Evolutionary conservation across 2,888 invertebrate genomes (phyloP), one percentile per base, ranked within the genome.

Genomic region (Agrilus cyanescens): DNA sequence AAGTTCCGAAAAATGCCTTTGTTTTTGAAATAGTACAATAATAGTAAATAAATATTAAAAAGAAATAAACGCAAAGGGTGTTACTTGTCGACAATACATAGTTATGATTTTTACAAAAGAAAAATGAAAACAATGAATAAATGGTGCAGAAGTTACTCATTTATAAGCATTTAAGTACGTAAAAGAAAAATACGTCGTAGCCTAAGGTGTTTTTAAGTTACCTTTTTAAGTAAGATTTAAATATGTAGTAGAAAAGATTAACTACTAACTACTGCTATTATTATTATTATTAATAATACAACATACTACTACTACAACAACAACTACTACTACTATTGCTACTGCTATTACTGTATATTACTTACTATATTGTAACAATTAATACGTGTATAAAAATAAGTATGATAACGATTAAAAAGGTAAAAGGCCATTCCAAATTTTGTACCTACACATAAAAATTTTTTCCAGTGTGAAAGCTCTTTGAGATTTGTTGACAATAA

Each of bases 51-150:
- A 43, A 39, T 39, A 43, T 38, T 35, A 39, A 32, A 43, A 34
- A 38, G 32, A 37, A 42, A 32, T 10, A 12, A n/a, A 32, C 12
- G 58, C 60, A 61, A 60, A 58, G 61, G 60, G 62, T 62, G 65
- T 64, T 63, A 63, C 55, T 59, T 65, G 25, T 25, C 25, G 67
- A 67, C 66, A 67, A 67, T 67, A 67, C 66, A 58, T 66, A 67
- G 66, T 60, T 57, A 61, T 62, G 56, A 57, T 62, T 61, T 57
- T 50, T 56, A 56, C 55, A 62, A 63, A 61, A n/a, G n/a, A n/a
- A n/a, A n/a, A n/a, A n/a, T n/a, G n/a, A n/a, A 66, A 66, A 66
- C 66, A 66, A 67, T 65, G 66, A 66, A 66, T 59, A 62, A 63
- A 65, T 65, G 67, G 67, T 67, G 67, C 67, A 65, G 63, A 59